Evolutionary conservation across 2,888 invertebrate genomes (phyloP), one percentile per base, ranked within the genome.

Genomic region (Tryphoninae sp.): DNA sequence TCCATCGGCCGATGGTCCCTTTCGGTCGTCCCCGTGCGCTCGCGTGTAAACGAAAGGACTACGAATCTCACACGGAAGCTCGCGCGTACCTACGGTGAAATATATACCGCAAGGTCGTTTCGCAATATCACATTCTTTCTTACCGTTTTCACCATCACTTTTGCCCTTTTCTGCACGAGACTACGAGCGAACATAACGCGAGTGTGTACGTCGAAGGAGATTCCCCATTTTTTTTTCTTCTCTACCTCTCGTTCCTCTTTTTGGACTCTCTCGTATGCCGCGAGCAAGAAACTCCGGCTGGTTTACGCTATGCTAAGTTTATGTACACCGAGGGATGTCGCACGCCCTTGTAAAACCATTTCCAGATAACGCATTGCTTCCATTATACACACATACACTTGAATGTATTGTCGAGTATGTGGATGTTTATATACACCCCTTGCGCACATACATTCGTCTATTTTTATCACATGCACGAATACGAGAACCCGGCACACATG

Each of bases 261-360:
- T 81, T 80, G 83, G 83, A 76, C 80, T 76, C 80, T 76, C 55
- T 75, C 80, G 78, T 72, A 78, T 74, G 77, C 67, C 26, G 71
- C 53, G 67, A 80, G 65, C 55, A 45, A 26, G 9, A 49, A 58
- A 73, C 22, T 26, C 40, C 58, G 58, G 62, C 80, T 78, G 84
- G 82, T 85, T 85, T 83, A 84, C 88, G 86, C 87, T 88, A 87
- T 88, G 89, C 86, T 88, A 89, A 89, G 89, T 91, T 91, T 90
- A 91, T 90, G 86, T 89, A 88, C 88, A 86, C 89, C 88, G 78
- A 88, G 90, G 90, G 91, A 91, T 90, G 90, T 90, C 89, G 89
- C 81, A 71, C 59, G 81, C 91, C 91, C 91, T 91, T 91, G 91
- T 91, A 90, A 91, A 92, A 91, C 91, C 90, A 90, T 91, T 91